Conservation (phyloP, 2,113 vertebrate species). For the Dunckerocampus dactyliophorus region DNA sequence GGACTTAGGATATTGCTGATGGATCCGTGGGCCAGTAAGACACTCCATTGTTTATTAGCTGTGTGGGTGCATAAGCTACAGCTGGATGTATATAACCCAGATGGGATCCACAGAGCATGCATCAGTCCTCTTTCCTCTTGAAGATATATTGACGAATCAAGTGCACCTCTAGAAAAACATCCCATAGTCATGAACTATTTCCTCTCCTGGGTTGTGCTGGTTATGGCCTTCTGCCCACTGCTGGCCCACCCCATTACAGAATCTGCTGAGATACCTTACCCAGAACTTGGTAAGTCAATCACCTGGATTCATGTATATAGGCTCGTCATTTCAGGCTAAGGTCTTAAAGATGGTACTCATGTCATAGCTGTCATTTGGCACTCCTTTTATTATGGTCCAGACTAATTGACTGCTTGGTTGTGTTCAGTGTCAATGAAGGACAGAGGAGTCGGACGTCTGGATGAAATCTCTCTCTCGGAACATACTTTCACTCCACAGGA, state of each 20-base stretch:
- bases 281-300: conserved; percentile 60
- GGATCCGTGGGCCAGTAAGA: conserved; percentile 9
- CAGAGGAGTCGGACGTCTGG: conserved; percentile 35
- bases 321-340: not conserved
- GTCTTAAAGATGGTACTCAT: too few species aligned
- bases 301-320: conserved; percentile 13
- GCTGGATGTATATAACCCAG: conserved; percentile 60
- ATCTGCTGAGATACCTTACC: conserved; percentile 65
- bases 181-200: conserved; percentile 59
- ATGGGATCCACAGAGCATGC: conserved; percentile 12
- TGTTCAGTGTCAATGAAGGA: conserved; percentile 58
- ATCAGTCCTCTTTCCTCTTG: conserved; percentile 40
- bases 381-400: too few species aligned
- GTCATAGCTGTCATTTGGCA: too few species aligned
- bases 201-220: conserved; percentile 64
- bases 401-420: not conserved
- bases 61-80: conserved; percentile 16
- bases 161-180: conserved; percentile 8
- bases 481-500: conserved; percentile 56
- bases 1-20: conserved; percentile 28
- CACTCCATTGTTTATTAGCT: conserved; percentile 3
- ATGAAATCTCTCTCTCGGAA: conserved; percentile 61
- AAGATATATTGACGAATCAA: conserved; percentile 14
- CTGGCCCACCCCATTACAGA: conserved; percentile 69
- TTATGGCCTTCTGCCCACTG: conserved; percentile 56